Evolutionary conservation across 2,888 invertebrate species (phyloP).

Genomic region (Dicyrtomina minuta): DNA sequence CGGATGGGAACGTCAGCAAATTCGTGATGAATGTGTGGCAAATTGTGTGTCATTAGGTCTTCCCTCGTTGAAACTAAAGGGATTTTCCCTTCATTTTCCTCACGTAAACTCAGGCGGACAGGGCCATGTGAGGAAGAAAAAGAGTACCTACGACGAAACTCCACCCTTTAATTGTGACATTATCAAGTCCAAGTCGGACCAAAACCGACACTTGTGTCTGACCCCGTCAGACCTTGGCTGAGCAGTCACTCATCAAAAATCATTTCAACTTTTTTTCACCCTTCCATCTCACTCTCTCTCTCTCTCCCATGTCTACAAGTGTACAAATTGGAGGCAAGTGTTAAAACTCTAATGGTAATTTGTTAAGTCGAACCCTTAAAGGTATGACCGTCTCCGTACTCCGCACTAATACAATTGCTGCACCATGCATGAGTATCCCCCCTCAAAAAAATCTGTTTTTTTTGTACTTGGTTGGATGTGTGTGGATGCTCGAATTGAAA

Average conservation of each 20-base stretch:
- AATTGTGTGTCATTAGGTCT: conserved; percentile 31
- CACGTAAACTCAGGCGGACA: background rate
- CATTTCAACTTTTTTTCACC: background rate
- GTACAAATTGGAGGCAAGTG: no score
- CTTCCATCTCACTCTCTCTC: no score
- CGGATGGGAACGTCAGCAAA: conserved; percentile 32
- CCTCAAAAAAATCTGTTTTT: no score
- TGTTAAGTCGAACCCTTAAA: no score
- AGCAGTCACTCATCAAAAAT: conserved; percentile 21
- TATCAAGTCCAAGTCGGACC: conserved; percentile 24
- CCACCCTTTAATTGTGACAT: conserved; percentile 34
- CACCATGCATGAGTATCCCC: no score
- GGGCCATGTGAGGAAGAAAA: background rate
- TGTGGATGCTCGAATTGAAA: no score
- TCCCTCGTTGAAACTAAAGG: background rate
- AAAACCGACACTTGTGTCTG: conserved; percentile 20
- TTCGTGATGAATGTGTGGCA: conserved; percentile 32
- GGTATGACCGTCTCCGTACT: no score
- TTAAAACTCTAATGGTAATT: no score
- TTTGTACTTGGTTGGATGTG: no score
- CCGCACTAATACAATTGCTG: no score
- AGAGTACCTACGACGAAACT: background rate
- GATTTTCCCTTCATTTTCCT: background rate
- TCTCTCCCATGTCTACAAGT: no score
- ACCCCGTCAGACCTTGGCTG: conserved; percentile 6